phyloP scores from a whole-genome alignment of 2,888 invertebrate species.

The Scotopteryx bipunctaria region DNA sequence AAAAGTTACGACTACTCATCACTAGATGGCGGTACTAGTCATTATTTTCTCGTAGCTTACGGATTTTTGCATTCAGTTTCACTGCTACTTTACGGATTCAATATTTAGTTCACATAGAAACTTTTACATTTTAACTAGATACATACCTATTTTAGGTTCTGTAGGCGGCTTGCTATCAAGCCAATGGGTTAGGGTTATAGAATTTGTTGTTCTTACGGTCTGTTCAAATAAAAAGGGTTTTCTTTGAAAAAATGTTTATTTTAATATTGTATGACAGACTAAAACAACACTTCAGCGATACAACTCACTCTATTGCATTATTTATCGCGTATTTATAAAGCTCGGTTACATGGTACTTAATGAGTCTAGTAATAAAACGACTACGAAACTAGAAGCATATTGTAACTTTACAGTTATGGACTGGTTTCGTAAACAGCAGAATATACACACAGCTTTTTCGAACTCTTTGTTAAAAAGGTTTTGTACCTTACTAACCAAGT shows the following conservation, averaged over 20 bases:
- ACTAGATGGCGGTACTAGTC: conserved; percentile 37
- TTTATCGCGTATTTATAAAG: conserved; percentile 68
- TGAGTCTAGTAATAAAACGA: conserved; percentile 22
- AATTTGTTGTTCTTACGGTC: no score
- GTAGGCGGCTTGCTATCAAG: no score
- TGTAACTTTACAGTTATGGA: conserved; percentile 16
- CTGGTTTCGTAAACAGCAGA: conserved; percentile 5
- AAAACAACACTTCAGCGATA: conserved; percentile 69
- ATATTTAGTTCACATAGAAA: no score
- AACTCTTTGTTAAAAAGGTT: no score
- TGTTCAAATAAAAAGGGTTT: not conserved
- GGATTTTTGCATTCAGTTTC: no score
- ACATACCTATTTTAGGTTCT: no score
- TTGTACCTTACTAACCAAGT: not conserved
- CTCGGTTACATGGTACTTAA: conserved; percentile 43
- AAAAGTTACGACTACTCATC: conserved; percentile 33
- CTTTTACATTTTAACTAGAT: not conserved
- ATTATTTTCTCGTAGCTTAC: no score
- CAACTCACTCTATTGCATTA: conserved; percentile 62
- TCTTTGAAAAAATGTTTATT: conserved; percentile 70
- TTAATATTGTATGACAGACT: conserved; percentile 65
- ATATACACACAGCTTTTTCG: conserved; percentile 7
- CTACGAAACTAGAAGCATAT: conserved; percentile 35
- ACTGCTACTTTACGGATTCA: no score
- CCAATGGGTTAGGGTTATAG: no score